phyloP scores from a whole-genome alignment of 2,888 invertebrate species.

The Chydorus sphaericus region DNA sequence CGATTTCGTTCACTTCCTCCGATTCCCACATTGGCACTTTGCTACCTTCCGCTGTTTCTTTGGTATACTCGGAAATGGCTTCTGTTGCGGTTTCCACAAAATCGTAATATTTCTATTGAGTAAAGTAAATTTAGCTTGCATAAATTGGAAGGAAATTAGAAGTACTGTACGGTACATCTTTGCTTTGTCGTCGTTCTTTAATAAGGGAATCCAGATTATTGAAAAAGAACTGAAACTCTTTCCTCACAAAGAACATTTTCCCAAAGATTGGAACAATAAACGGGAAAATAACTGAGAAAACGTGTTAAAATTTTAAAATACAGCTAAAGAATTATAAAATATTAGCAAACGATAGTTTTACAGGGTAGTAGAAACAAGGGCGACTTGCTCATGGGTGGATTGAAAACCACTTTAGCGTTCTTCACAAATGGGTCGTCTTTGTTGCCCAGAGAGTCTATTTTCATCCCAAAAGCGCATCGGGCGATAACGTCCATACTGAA shows the following conservation, averaged over 20 bases:
- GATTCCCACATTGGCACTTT: background rate
- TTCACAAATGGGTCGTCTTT: conserved; percentile 9
- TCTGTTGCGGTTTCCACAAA: conserved; percentile 12
- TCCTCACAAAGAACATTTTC: background rate
- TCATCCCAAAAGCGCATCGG: conserved; percentile 10
- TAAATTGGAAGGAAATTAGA: background rate
- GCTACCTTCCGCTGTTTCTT: background rate
- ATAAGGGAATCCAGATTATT: background rate
- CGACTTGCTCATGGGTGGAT: background rate
- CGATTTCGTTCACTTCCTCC: conserved; percentile 13
- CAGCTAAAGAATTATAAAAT: background rate
- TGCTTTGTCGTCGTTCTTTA: conserved; percentile 2
- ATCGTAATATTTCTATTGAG: conserved; percentile 9
- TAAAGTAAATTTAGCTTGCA: background rate
- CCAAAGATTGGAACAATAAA: background rate
- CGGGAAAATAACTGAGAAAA: conserved; percentile 6
- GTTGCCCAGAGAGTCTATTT: background rate
- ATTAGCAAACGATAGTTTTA: background rate
- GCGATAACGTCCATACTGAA: conserved; percentile 10
- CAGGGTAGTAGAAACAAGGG: conserved; percentile 12
- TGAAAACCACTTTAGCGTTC: conserved; percentile 6
- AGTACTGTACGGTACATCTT: background rate
- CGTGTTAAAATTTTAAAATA: background rate
- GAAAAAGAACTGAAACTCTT: conserved; percentile 9
- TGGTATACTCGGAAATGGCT: background rate